phyloP scores from a whole-genome alignment of 2,113 vertebrate species.

The Panthera uncia region DNA sequence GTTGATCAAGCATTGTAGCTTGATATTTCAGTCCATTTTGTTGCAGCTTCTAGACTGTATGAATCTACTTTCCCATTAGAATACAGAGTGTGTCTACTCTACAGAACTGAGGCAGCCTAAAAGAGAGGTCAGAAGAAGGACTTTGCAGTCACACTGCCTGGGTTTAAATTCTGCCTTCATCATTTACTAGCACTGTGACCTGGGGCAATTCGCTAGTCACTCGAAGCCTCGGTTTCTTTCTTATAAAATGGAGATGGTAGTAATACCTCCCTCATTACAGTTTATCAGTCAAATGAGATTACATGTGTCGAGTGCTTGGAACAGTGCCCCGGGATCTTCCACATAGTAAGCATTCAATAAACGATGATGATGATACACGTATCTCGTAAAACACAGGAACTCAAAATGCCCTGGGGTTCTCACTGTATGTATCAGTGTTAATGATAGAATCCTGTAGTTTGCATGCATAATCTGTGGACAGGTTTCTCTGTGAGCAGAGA shows the following conservation, averaged over 20 bases:
- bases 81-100: background rate
- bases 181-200: background rate
- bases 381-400: background rate
- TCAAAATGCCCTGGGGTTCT: background rate
- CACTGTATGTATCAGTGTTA: background rate
- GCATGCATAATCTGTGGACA: background rate
- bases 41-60: background rate
- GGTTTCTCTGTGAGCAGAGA: background rate
- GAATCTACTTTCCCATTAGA: background rate
- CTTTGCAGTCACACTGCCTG: background rate
- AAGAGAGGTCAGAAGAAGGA: background rate
- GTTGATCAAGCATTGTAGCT: background rate
- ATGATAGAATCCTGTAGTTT: background rate
- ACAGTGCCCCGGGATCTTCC: background rate
- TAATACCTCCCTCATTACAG: background rate
- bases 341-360: background rate
- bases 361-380: background rate
- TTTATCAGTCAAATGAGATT: background rate
- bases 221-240: background rate
- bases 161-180: background rate
- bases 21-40: background rate
- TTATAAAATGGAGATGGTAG: background rate
- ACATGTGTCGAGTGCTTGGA: background rate
- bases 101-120: background rate
- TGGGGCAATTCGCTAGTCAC: background rate